Evolutionary conservation across 2,888 invertebrate species (phyloP), one percentile per base, ranked within the genome.

Genomic region (Parnassius mnemosyne): DNA sequence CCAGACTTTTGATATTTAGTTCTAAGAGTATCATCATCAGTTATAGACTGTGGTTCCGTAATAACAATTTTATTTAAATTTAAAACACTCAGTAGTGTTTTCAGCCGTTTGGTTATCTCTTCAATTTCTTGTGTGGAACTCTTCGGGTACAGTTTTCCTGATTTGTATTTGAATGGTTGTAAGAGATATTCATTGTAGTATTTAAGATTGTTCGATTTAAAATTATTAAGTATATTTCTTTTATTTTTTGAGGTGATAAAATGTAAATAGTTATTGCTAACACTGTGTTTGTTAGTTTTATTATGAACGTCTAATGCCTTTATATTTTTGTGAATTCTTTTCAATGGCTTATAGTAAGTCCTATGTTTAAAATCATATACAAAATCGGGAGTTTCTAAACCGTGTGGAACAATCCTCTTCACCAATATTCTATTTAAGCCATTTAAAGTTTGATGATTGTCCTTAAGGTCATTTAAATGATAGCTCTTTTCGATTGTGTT

Each of bases 291-390:
- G 34, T 25, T 11, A 25, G 11, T 51, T 9, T 10, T 51, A 1
- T 25, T 51, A 51, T 51, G 5, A 50, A 50, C 34, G 34, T 34
- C 34, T 34, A 34, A 34, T 7, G 34, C 34, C 3, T 51, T 51
- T 10, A 5, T 12, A 49, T 49, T 55, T 11, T 50, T 58, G 41
- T 58, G 62, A 44, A 57, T 54, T 47, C 63, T 63, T 44, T 44
- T 50, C 13, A 63, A 50, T 1, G 58, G 58, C 34, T 42, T 63
- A 10, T 55, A 63, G 16, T n/a, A 50, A 9, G 51, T 47, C 10
- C 54, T 51, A n/a, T 16, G 10, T 42, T 47, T 44, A 34, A 41
- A 54, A 53, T 55, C 11, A 16, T 47, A 16, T 41, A 51, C 49
- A 16, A 47, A 16, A 43, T 42, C 43, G 1, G 20, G 53, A 10